Percentiles rank a stretch among this genome's conserved stretches.
Conservation (phyloP, 1,140 invertebrate genomes). For the Magallana ariakensis region DNA sequence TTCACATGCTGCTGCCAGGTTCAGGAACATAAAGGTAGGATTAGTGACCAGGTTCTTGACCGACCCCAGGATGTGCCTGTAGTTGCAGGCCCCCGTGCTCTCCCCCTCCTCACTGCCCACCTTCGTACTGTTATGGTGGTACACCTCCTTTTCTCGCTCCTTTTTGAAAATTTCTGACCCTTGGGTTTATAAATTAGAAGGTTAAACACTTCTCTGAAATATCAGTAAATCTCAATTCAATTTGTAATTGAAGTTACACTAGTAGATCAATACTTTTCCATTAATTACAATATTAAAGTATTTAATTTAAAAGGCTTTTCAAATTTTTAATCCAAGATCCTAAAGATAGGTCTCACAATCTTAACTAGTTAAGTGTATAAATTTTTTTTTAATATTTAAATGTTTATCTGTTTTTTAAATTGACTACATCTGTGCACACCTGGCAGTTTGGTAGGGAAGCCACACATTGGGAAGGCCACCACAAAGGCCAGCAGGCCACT, state of each 20-base stretch:
- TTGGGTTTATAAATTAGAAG: not conserved
- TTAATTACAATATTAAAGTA: no score
- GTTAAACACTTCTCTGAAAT: no score
- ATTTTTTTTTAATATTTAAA: no score
- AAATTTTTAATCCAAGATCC: no score
- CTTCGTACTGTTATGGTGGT: slow-evolving; percentile 80
- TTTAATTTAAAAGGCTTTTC: no score
- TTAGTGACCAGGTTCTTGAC: slow-evolving; percentile 86
- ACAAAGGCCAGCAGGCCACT: slow-evolving; percentile 84
- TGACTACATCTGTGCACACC: slow-evolving; percentile 49
- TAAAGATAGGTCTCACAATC: no score
- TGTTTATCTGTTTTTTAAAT: no score
- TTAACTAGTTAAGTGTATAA: no score
- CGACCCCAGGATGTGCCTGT: slow-evolving; percentile 84
- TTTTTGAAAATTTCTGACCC: slow-evolving; percentile 59
- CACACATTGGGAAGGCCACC: slow-evolving; percentile 75
- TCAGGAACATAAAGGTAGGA: slow-evolving; percentile 90
- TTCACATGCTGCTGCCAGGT: slow-evolving; percentile 88
- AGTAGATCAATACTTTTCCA: no score
- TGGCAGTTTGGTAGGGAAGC: slow-evolving; percentile 70
- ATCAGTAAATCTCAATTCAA: no score
- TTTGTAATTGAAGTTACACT: no score
- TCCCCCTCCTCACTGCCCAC: not conserved
- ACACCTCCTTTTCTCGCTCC: slow-evolving; percentile 67
- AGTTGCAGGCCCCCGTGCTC: not conserved